Evolutionary conservation across 2,888 invertebrate genomes (phyloP), one percentile per base, ranked within the genome.

Genomic region (Doris montereyensis): DNA sequence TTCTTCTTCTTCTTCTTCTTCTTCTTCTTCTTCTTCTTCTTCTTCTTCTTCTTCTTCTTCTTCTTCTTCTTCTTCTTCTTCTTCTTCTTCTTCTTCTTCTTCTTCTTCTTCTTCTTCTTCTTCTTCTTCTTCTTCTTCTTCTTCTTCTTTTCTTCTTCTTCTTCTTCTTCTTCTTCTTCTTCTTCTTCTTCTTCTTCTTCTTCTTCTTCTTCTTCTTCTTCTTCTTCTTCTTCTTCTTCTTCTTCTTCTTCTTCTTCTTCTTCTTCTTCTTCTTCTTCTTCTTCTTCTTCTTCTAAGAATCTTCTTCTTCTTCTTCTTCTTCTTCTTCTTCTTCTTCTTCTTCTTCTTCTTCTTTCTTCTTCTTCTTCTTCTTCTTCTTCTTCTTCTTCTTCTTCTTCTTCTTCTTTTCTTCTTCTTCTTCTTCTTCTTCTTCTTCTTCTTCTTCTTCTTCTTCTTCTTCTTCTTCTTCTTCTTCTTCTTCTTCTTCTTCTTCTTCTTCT

Each of bases 311-410:
- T 65, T 62, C 28, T 21, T 65, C 21, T 2, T 13, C 13, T 5
- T 10, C 28, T 65, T 26, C 21, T 75, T 57, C 32, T 5, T 52
- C n/a, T 30, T 60, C 13, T 24, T 34, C 17, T 30, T 34, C 34
- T 28, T 26, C 28, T 26, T 21, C 68, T 2, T 68, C 21, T 62
- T 4, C 26, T 10, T 30, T 4, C 26, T 8, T 30, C 32, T 3
- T n/a, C 68, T 34, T 26, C 57, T 52, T 30, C n/a, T n/a, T 68
- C 21, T n/a, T 28, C 68, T 52, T 32, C 62, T 32, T 73, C 73
- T 73, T 57, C 57, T 73, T 52, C 57, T 73, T 73, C 73, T 73
- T 73, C 73, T 57, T 73, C 57, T 72, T 72, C 71, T 72, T 72
- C 41, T 58, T 34, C 17, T 70, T 17, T 70, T 70, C 34, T 70